Evolutionary conservation across 2,797 vertebrate genomes (phyloP).

Genomic region (Hybognathus amarus): DNA sequence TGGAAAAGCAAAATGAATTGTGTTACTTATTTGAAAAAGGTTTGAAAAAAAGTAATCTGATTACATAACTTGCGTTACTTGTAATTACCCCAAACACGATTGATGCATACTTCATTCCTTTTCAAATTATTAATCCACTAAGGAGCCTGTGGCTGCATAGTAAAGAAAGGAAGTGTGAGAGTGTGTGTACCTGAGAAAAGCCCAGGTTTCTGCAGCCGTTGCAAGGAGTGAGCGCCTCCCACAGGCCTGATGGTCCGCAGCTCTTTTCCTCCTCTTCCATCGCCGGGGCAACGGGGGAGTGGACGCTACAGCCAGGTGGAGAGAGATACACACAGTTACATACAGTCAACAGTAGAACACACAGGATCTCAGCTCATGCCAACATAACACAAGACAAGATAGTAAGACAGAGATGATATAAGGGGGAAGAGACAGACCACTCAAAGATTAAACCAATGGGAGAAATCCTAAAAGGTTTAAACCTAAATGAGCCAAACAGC

Average conservation of each 20-base stretch:
- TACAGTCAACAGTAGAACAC: slow-evolving; percentile 17
- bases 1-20: neutral
- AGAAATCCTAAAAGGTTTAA: neutral
- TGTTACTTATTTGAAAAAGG: neutral
- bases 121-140: neutral
- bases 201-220: slow-evolving; percentile 94
- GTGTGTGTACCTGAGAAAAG: slow-evolving; percentile 85
- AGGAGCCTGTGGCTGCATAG: neutral
- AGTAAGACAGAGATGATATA: neutral
- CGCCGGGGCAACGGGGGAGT: slow-evolving; percentile 80
- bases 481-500: neutral
- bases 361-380: neutral
- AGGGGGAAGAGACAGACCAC: neutral
- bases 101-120: neutral
- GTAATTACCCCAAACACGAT: neutral
- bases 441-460: neutral
- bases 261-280: slow-evolving; percentile 88
- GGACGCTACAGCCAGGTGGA: slow-evolving; percentile 74
- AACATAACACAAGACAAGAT: slow-evolving; percentile 5
- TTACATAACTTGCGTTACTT: neutral
- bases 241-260: slow-evolving; percentile 91
- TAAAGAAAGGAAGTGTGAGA: neutral
- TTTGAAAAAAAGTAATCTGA: neutral
- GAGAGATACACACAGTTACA: slow-evolving; percentile 40
- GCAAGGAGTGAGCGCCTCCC: slow-evolving; percentile 94